Percentiles rank a stretch among this genome's conserved stretches.
phyloP scores from a whole-genome alignment of 2,888 invertebrate species.

The Pantelozetes paolii region DNA sequence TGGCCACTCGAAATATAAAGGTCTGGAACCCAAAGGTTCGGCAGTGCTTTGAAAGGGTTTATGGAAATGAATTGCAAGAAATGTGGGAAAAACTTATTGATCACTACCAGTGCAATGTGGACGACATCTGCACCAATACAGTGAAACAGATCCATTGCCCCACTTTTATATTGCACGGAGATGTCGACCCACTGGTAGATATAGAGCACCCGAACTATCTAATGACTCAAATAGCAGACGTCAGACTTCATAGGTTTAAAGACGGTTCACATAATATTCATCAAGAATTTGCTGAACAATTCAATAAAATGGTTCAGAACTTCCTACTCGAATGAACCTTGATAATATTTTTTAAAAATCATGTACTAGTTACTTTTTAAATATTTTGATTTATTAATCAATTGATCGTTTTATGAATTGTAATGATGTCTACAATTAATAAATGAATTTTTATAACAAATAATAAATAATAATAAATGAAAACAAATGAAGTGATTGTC shows the following conservation, averaged over 20 bases:
- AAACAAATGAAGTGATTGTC: background rate
- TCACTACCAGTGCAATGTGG: background rate
- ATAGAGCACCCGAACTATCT: constrained; percentile 62
- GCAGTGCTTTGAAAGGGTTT: constrained; percentile 66
- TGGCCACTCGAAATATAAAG: background rate
- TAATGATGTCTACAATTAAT: background rate
- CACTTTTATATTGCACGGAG: constrained; percentile 75
- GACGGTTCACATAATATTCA: constrained; percentile 85
- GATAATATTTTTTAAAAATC: too few species aligned
- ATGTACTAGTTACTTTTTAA: too few species aligned
- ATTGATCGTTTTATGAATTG: too few species aligned
- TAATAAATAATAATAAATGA: background rate
- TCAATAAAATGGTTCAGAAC: constrained; percentile 68
- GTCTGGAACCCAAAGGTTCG: constrained; percentile 74
- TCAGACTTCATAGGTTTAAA: constrained; percentile 66
- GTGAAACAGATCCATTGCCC: constrained; percentile 66
- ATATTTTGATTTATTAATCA: too few species aligned
- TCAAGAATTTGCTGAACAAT: constrained; percentile 69
- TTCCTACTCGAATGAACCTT: constrained; percentile 55
- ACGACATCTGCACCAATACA: constrained; percentile 59
- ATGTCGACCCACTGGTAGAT: constrained; percentile 67
- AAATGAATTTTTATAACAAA: background rate
- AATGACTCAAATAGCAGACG: constrained; percentile 59
- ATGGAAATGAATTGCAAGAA: constrained; percentile 67
- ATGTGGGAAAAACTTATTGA: constrained; percentile 63